Evolutionary conservation across 1,140 invertebrate species (phyloP).

Genomic region (Melanaphis sacchari): DNA sequence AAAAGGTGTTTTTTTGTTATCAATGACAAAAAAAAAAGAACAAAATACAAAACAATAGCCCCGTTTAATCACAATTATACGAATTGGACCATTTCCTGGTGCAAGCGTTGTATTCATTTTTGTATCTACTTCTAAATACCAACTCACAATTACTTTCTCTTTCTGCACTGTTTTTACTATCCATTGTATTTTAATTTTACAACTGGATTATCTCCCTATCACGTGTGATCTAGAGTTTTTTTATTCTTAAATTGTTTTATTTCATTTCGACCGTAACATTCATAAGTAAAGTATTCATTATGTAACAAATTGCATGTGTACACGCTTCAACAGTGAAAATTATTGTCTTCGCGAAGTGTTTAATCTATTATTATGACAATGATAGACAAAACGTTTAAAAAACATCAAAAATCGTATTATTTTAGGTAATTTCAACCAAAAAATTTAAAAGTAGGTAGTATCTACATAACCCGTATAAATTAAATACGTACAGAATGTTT

Average conservation of each 20-base stretch:
- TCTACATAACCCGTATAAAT: not conserved
- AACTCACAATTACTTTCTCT: conserved; percentile 52
- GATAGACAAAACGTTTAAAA: not conserved
- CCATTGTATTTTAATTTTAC: conserved; percentile 57
- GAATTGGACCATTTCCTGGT: conserved; percentile 49
- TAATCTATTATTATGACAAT: conserved; percentile 27
- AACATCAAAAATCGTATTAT: not conserved
- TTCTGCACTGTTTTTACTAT: conserved; percentile 47
- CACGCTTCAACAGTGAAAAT: conserved; percentile 37
- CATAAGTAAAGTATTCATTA: conserved; percentile 40
- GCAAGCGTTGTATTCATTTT: conserved; percentile 40
- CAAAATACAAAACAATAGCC: conserved; percentile 51
- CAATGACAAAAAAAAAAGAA: conserved; percentile 26
- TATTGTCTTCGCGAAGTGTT: not conserved
- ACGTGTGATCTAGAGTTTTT: conserved; percentile 53
- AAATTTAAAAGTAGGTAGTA: not conserved
- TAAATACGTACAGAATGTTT: not conserved
- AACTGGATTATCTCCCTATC: conserved; percentile 56
- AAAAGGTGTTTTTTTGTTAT: conserved; percentile 35
- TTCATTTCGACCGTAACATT: conserved; percentile 47
- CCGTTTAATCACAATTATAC: conserved; percentile 50
- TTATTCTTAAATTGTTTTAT: conserved; percentile 48
- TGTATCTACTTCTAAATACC: conserved; percentile 39
- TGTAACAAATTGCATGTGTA: conserved; percentile 25
- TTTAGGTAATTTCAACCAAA: not conserved